Evolutionary conservation across 64 coral and sea anemone genomes (phyloP).

Genomic region (Astreopora myriophthalma): DNA sequence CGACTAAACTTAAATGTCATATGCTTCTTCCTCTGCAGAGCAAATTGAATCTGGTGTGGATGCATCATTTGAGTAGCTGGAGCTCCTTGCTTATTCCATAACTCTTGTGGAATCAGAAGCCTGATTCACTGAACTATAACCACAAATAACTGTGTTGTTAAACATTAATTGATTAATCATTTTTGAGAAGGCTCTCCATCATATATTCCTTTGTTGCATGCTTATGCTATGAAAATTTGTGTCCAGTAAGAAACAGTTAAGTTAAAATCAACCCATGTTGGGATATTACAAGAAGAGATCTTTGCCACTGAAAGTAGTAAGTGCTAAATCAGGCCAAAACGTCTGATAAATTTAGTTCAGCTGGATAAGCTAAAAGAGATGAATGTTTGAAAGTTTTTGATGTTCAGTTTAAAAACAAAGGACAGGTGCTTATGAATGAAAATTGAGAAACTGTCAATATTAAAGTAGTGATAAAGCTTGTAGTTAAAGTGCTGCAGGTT

Average conservation of each 20-base stretch:
- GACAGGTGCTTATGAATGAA: background rate
- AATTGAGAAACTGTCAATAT: background rate
- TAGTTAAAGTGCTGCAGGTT: background rate
- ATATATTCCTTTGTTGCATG: background rate
- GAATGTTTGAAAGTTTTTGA: background rate
- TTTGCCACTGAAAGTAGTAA: background rate
- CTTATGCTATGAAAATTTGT: background rate
- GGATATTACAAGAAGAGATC: background rate
- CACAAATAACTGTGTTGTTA: constrained; percentile 20
- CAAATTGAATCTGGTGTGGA: constrained; percentile 16
- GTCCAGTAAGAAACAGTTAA: background rate
- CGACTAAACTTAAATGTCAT: constrained; percentile 30
- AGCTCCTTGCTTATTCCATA: constrained; percentile 44
- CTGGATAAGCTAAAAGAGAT: background rate
- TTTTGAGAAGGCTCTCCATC: background rate
- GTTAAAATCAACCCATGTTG: background rate
- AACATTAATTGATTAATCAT: constrained; percentile 12
- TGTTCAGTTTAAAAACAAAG: background rate
- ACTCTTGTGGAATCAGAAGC: constrained; percentile 25
- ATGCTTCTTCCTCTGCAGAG: constrained; percentile 47
- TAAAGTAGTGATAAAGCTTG: background rate
- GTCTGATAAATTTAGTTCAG: background rate
- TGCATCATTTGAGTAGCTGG: constrained; percentile 37
- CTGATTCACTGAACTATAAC: constrained; percentile 15
- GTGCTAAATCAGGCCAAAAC: background rate